phyloP scores from a whole-genome alignment of 2,888 invertebrate species.

The Ophonus ardosiacus region DNA sequence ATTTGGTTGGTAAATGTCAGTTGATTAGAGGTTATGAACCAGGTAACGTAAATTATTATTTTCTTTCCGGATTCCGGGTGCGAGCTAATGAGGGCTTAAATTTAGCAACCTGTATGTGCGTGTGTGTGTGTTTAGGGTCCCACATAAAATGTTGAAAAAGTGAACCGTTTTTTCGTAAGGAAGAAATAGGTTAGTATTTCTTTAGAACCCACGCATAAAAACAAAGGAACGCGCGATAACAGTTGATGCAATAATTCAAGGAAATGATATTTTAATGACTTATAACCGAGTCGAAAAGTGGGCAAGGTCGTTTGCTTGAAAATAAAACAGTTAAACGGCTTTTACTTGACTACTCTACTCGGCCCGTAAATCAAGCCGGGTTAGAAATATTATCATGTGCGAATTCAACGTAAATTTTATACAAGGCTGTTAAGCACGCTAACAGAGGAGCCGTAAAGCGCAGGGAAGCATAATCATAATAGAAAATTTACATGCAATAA shows the following conservation, averaged over 20 bases:
- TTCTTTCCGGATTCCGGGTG: background rate
- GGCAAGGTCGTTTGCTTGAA: conserved; percentile 41
- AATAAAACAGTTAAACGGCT: conserved; percentile 50
- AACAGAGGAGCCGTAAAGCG: conserved; percentile 32
- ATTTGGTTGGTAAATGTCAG: too few relatives aligned
- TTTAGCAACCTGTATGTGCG: too few relatives aligned
- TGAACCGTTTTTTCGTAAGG: background rate
- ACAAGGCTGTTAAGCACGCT: conserved; percentile 53
- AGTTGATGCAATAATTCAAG: conserved; percentile 36
- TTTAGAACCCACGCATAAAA: conserved; percentile 38
- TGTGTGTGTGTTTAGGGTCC: background rate
- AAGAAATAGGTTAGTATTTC: conserved; percentile 29
- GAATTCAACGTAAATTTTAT: conserved; percentile 51
- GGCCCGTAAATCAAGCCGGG: conserved; percentile 39
- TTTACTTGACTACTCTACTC: conserved; percentile 49
- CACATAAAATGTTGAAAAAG: conserved; percentile 28
- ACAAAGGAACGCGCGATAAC: conserved; percentile 28
- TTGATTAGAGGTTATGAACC: too few relatives aligned
- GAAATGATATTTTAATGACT: conserved; percentile 44
- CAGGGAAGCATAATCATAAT: conserved; percentile 52
- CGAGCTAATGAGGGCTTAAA: background rate
- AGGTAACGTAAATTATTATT: too few relatives aligned
- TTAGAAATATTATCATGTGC: conserved; percentile 56
- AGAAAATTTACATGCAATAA: conserved; percentile 56
- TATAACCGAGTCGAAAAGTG: conserved; percentile 38